Evolutionary conservation across 2,888 invertebrate species (phyloP), one percentile per base, ranked within the genome.

Genomic region (Glaucopsyche alexis): DNA sequence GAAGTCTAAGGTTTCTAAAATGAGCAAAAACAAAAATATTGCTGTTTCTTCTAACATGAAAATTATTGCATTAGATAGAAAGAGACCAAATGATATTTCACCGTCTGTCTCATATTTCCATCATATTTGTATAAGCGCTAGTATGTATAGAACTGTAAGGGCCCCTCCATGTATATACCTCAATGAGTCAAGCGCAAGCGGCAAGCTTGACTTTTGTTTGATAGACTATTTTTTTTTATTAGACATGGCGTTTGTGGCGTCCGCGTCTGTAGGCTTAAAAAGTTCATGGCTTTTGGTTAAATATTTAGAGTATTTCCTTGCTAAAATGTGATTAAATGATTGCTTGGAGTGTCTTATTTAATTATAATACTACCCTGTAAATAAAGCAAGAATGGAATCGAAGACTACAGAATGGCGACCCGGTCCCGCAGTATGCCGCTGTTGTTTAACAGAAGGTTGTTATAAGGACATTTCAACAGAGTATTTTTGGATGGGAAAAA

Each of bases 401-500:
- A 91, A 88, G 84, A 82, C 83, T 76, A 81, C 85, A 55, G 89
- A 90, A 76, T 92, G 92, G 92, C 83, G 88, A 79, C 90, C 92
- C 79, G 91, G 91, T 55, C 90, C 90, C 1, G 87, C 88, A 16
- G 92, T 93, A 72, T 92, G 92, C 78, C 87, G 92, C 6, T 92
- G 92, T 85, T 92, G 92, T 79, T 81, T 92, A 3, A 77, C 88
- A 0, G 92, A 93, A 76, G 92, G 92, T 2, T 92, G 92, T 75
- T 92, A 93, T 77, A 93, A 93, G 79, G 92, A 93, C 78, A 91
- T 93, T 82, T 90, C 92, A 50, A 91, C 92, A 14, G 91, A 92
- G 85, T 93, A 93, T 83, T 91, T 92, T 77, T 93, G 92, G 92
- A 93, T 93, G 92, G 92, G 92, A 75, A 91, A 90, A 76, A 83